phyloP scores from a whole-genome alignment of 2,888 invertebrate species.

The Standfussiana lucernea region DNA sequence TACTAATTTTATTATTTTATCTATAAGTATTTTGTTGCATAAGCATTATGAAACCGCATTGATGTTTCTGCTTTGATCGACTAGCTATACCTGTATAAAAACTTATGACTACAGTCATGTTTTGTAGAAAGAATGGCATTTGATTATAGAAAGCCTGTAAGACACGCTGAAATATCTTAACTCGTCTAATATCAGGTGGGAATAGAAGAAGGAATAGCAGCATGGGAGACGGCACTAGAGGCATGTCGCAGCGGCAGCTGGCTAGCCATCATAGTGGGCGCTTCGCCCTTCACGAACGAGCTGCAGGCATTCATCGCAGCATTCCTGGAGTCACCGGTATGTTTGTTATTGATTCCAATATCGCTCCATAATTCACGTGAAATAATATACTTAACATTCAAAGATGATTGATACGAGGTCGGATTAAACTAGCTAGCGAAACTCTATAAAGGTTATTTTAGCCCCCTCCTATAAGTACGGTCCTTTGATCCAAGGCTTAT shows the following conservation, averaged over 20 bases:
- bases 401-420: background rate
- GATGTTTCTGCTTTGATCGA: no score
- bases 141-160: background rate
- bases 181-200: conserved; percentile 75
- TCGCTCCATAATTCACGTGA: background rate
- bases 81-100: no score
- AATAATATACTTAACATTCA: background rate
- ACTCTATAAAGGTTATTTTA: background rate
- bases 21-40: no score
- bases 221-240: conserved; percentile 79
- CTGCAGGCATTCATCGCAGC: conserved; percentile 78
- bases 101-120: no score
- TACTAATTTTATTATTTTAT: no score
- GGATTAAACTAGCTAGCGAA: background rate
- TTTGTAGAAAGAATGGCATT: background rate
- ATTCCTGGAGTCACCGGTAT: conserved; percentile 73
- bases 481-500: background rate
- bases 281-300: conserved; percentile 81
- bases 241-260: conserved; percentile 79
- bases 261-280: conserved; percentile 82
- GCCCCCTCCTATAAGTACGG: background rate
- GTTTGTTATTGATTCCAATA: conserved; percentile 9
- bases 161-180: background rate
- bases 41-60: no score
- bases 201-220: conserved; percentile 76